These are phyloP conservation scores for Teleogryllus oceanicus DNA, from an alignment of 2,888 invertebrate species.

Conservation along the genomic window DNA sequence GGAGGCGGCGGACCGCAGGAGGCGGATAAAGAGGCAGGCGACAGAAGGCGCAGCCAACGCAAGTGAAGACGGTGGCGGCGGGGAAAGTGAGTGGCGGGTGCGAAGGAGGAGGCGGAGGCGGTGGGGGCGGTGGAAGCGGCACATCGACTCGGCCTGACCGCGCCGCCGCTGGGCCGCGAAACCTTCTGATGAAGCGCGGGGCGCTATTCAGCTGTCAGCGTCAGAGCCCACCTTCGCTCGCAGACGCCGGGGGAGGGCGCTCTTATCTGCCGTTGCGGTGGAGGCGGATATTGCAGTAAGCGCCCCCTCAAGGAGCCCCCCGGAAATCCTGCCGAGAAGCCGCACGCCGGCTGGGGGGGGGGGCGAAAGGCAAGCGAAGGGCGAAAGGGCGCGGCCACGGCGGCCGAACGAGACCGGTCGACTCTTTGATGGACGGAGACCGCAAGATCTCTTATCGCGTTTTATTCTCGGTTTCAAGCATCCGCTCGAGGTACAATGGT, in stretches of 20 bases:
- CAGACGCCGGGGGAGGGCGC: background rate
- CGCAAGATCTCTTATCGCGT: no score
- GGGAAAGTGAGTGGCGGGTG: background rate
- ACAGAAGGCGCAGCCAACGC: no score
- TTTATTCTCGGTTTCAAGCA: no score
- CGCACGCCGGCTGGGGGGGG: background rate
- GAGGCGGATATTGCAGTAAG: background rate
- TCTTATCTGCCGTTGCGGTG: background rate
- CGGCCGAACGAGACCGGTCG: background rate
- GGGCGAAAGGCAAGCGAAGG: background rate
- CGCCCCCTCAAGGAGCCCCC: conserved; percentile 3
- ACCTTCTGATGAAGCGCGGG: background rate
- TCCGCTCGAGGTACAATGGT: no score
- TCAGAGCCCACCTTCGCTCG: conserved; percentile 5
- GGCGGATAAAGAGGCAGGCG: no score
- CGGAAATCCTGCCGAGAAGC: background rate
- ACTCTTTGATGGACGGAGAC: no score
- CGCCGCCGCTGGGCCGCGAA: background rate
- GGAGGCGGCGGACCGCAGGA: no score
- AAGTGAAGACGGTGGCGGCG: background rate
- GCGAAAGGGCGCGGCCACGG: background rate
- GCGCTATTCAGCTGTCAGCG: conserved; percentile 4
- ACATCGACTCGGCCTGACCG: background rate
- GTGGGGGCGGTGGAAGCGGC: background rate
- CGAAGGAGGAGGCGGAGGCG: background rate